A percentile compares a stretch with the other conserved stretches of the same genome.
Evolutionary conservation across 2,113 vertebrate species (phyloP).

Genomic region (Megatriorchis doriae): DNA sequence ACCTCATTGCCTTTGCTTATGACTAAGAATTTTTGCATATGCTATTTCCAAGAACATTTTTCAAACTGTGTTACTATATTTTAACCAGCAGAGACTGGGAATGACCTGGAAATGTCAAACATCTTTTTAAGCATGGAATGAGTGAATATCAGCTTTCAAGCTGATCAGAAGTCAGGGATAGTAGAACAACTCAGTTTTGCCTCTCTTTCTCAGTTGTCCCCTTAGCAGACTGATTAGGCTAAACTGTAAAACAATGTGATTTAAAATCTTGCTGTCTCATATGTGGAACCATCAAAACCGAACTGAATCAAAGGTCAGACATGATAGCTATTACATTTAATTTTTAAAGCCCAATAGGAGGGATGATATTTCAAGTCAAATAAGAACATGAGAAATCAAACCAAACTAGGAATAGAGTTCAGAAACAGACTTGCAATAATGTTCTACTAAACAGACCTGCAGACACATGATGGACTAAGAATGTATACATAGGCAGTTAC

Average conservation of each 20-base stretch:
- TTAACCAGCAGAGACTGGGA: not conserved
- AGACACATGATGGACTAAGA: not conserved
- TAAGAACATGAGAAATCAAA: not conserved
- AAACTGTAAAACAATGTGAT: not conserved
- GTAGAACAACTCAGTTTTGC: not conserved
- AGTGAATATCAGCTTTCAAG: not conserved
- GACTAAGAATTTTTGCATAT: not conserved
- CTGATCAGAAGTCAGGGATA: not conserved
- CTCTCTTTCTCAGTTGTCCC: not conserved
- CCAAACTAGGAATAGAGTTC: not conserved
- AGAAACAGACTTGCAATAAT: not conserved
- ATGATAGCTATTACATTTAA: not conserved
- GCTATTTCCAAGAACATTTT: not conserved
- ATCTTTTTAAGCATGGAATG: not conserved
- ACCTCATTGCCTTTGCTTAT: not conserved
- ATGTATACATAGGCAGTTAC: not conserved
- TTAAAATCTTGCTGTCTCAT: not conserved
- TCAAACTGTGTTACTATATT: not conserved
- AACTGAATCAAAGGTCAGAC: not conserved
- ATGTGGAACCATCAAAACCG: not conserved
- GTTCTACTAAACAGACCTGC: not conserved
- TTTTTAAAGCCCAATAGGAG: not conserved
- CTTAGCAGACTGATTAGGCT: not conserved
- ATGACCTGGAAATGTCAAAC: conserved; percentile 10
- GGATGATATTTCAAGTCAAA: not conserved